These are phyloP conservation scores for Catharus fuscescens DNA, from an alignment of 2,113 vertebrate genomes.

Conservation along the genomic window DNA sequence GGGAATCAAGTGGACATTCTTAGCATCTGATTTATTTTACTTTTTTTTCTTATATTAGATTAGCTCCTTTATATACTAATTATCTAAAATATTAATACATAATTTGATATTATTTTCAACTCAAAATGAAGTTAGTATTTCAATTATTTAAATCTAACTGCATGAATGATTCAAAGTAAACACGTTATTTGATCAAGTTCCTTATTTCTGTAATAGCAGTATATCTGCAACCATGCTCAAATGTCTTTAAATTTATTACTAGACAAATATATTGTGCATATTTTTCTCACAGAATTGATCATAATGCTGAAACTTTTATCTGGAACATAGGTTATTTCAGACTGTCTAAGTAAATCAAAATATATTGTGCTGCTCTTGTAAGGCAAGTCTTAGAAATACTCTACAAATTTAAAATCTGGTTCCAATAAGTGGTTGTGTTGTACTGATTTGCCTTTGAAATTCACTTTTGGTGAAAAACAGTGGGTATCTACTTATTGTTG, in stretches of 20 bases:
- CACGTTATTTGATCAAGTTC: neutral
- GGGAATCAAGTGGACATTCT: neutral
- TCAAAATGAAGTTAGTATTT: slow-evolving; percentile 55
- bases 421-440: neutral
- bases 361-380: neutral
- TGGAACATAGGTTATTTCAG: neutral
- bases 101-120: slow-evolving; percentile 61
- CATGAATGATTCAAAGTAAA: neutral
- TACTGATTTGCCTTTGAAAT: neutral
- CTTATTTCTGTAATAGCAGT: neutral
- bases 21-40: neutral
- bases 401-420: neutral
- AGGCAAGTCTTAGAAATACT: neutral
- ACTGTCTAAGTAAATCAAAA: neutral
- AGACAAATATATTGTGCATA: neutral
- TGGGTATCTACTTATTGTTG: neutral
- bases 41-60: slow-evolving; percentile 25
- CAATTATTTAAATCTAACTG: slow-evolving; percentile 32
- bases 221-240: neutral
- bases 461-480: neutral
- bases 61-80: slow-evolving; percentile 57
- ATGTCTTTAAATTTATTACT: neutral
- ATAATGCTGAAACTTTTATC: neutral
- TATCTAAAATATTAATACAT: slow-evolving; percentile 28
- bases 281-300: neutral